Percentiles rank a stretch among this genome's conserved stretches.
These are phyloP conservation scores for Nymphalis urticae DNA, from an alignment of 2,888 invertebrate species.

Conservation along the genomic window DNA sequence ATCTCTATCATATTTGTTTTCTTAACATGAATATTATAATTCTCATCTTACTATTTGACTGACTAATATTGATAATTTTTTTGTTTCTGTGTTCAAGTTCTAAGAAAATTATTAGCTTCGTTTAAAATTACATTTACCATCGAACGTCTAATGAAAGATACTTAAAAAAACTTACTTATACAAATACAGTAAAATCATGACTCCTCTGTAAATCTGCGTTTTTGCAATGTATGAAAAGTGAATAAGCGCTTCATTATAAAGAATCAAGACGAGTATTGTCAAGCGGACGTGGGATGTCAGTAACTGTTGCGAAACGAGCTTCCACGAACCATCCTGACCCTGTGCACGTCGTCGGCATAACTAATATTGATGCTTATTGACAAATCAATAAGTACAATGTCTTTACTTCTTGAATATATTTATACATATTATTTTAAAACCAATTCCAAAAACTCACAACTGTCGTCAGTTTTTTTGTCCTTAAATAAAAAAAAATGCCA, in stretches of 20 bases:
- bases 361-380: slow-evolving; percentile 61
- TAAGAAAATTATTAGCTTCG: too few relatives aligned
- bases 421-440: neutral
- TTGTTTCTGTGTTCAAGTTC: too few relatives aligned
- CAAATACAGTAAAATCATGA: neutral
- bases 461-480: too few relatives aligned
- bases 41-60: too few relatives aligned
- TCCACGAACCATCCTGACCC: slow-evolving; percentile 60
- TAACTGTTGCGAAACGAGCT: slow-evolving; percentile 59
- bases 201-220: neutral
- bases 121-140: too few relatives aligned
- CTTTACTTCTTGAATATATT: neutral
- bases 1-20: neutral
- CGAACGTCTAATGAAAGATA: too few relatives aligned
- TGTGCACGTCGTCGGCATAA: slow-evolving; percentile 55
- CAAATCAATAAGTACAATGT: slow-evolving; percentile 38
- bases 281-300: slow-evolving; percentile 52
- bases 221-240: slow-evolving; percentile 5
- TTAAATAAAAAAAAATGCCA: too few relatives aligned
- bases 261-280: slow-evolving; percentile 48
- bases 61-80: too few relatives aligned
- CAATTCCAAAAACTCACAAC: too few relatives aligned
- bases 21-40: neutral
- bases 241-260: slow-evolving; percentile 42
- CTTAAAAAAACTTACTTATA: neutral